phyloP scores from a whole-genome alignment of 1,140 invertebrate species.

The Chymomyza costata region DNA sequence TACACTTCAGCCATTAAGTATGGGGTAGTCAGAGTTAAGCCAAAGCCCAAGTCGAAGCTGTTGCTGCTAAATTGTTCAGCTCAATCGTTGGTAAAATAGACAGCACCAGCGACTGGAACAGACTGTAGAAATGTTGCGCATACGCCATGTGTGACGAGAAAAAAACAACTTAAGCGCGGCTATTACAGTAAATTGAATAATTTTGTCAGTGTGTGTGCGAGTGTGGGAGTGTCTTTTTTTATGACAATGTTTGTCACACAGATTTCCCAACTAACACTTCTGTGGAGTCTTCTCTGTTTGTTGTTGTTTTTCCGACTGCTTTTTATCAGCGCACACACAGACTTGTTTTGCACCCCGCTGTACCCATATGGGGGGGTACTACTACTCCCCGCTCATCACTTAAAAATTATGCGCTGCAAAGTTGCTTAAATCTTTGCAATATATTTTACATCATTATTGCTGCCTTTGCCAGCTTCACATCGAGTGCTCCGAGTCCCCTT shows the following conservation, averaged over 20 bases:
- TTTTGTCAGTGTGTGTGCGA: constrained; percentile 20
- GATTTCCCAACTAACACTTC: constrained; percentile 43
- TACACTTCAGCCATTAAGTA: constrained; percentile 51
- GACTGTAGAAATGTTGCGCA: constrained; percentile 57
- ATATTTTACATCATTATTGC: constrained; percentile 72
- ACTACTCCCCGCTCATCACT: background rate
- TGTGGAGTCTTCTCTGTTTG: constrained; percentile 7
- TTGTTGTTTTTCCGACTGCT: constrained; percentile 21
- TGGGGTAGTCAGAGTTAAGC: constrained; percentile 15
- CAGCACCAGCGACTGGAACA: too few species aligned
- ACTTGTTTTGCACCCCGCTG: constrained; percentile 36
- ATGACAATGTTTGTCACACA: constrained; percentile 66
- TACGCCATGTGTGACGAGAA: constrained; percentile 50
- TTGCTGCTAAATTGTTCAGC: constrained; percentile 22
- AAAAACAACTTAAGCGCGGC: constrained; percentile 51
- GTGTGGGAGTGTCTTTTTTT: constrained; percentile 32
- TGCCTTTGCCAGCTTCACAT: constrained; percentile 25
- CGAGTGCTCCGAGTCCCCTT: too few species aligned
- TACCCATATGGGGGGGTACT: too few species aligned
- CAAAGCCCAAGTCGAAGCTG: constrained; percentile 9
- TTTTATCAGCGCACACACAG: constrained; percentile 67
- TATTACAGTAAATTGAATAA: constrained; percentile 70
- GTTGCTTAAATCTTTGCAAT: constrained; percentile 62
- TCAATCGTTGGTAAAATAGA: too few species aligned
- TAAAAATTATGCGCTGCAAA: constrained; percentile 17